Conservation (phyloP, 2,888 invertebrate species). For the Platerodrilus igneus region DNA sequence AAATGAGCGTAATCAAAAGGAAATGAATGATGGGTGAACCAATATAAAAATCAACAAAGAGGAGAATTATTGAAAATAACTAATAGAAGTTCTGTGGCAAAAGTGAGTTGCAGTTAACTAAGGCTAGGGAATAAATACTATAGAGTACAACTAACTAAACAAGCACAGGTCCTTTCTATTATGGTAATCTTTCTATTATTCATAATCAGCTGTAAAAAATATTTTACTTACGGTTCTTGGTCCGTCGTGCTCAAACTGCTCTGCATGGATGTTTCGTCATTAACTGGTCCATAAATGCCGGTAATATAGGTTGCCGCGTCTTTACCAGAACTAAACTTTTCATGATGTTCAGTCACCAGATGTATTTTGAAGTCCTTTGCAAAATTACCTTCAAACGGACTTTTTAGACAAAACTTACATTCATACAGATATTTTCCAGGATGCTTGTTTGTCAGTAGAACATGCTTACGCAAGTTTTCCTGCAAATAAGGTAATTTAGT, state of each 20-base stretch:
- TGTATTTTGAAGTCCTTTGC: constrained; percentile 66
- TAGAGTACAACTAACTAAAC: no score
- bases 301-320: constrained; percentile 52
- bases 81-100: no score
- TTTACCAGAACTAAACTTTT: constrained; percentile 50
- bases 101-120: no score
- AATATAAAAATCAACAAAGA: no score
- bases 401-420: constrained; percentile 60
- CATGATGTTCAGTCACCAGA: constrained; percentile 54
- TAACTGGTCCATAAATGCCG: constrained; percentile 47
- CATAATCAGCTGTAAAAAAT: no score
- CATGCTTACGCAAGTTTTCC: constrained; percentile 87
- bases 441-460: constrained; percentile 73
- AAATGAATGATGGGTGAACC: no score
- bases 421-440: constrained; percentile 73
- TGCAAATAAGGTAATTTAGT: constrained; percentile 40
- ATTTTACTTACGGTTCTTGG: constrained; percentile 13
- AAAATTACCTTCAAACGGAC: constrained; percentile 57
- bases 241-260: constrained; percentile 12
- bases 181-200: no score
- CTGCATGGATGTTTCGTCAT: constrained; percentile 34
- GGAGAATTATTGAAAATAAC: no score
- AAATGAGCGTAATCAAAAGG: no score
- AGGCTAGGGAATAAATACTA: no score
- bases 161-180: no score